Evolutionary conservation across 1,140 invertebrate genomes (phyloP).

Genomic region (Scaptomyza hsui): DNA sequence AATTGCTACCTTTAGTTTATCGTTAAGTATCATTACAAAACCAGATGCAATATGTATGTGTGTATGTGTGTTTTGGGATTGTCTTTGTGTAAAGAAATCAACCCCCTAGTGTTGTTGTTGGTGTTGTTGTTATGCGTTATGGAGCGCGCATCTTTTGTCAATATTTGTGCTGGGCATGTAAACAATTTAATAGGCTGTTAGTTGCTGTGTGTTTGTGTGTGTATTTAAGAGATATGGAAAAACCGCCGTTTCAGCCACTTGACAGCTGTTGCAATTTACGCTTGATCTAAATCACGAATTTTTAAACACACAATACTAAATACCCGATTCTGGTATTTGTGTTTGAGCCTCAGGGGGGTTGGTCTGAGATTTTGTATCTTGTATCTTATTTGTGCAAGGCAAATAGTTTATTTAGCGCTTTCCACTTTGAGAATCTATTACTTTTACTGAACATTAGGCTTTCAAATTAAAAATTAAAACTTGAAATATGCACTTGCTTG

Average conservation of each 20-base stretch:
- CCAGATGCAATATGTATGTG: background rate
- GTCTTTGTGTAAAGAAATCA: constrained; percentile 2
- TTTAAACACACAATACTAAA: background rate
- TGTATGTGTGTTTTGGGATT: background rate
- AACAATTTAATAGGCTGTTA: constrained; percentile 81
- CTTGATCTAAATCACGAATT: constrained; percentile 62
- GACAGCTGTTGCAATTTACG: constrained; percentile 81
- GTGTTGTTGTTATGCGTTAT: background rate
- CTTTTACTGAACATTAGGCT: constrained; percentile 49
- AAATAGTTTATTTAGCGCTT: constrained; percentile 69
- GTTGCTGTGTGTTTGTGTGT: constrained; percentile 51
- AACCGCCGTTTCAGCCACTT: constrained; percentile 67
- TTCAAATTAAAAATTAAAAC: constrained; percentile 63
- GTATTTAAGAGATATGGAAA: constrained; percentile 46
- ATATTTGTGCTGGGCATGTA: constrained; percentile 77
- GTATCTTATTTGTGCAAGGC: constrained; percentile 44
- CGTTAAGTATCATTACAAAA: constrained; percentile 10
- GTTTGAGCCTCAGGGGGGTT: constrained; percentile 41
- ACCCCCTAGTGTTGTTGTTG: constrained; percentile 13
- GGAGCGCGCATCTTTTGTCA: constrained; percentile 66
- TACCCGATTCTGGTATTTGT: constrained; percentile 40
- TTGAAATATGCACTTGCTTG: constrained; percentile 41
- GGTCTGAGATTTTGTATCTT: constrained; percentile 60
- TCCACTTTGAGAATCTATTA: constrained; percentile 2
- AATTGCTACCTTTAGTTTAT: constrained; percentile 62